Evolutionary conservation across 1,140 invertebrate genomes (phyloP), one percentile per base, ranked within the genome.

Genomic region (Neoseiulus cucumeris): DNA sequence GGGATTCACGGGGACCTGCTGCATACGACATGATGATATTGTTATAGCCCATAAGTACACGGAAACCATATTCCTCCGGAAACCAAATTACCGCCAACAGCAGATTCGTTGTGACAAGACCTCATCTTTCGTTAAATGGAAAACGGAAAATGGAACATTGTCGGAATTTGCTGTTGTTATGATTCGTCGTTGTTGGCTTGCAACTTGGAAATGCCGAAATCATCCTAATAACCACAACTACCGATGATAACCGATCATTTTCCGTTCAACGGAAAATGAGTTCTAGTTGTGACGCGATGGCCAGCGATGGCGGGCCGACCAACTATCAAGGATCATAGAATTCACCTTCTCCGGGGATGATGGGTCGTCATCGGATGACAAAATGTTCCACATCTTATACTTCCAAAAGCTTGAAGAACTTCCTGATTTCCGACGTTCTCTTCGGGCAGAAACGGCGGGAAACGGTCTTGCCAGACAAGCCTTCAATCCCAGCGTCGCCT

Each of bases 371-470:
- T n/a, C 91, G 91, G 51, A 98, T 88, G 47, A 98, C 94, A 75
- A 91, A 99, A 70, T 92, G 87, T 70, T 91, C 82, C 0, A 98
- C 93, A 82, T 99, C 93, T 79, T 99, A 96, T 73, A 96, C 86
- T 78, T 98, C 98, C 70, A 79, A 81, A 68, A 99, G 78, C 78
- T 98, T 98, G 79, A 97, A 99, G 39, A 99, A 81, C 75, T 96
- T 96, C 64, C 95, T 84, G 78, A 99, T 98, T 76, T 93, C 92
- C 71, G 87, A 92, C 0, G 96, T 95, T 77, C 96, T 82, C 78
- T 99, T 99, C 33, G 96, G 96, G 70, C 96, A 96, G 70, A 98
- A 81, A 72, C 92, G 85, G 76, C 95, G 87, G 64, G 96, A 94
- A 30, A 98, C 82, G 68, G 85, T 87, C 20, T 79, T 87, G 72